These are phyloP conservation scores for Copidosoma floridanum DNA, from an alignment of 1,140 invertebrate genomes.

Conservation along the genomic window DNA sequence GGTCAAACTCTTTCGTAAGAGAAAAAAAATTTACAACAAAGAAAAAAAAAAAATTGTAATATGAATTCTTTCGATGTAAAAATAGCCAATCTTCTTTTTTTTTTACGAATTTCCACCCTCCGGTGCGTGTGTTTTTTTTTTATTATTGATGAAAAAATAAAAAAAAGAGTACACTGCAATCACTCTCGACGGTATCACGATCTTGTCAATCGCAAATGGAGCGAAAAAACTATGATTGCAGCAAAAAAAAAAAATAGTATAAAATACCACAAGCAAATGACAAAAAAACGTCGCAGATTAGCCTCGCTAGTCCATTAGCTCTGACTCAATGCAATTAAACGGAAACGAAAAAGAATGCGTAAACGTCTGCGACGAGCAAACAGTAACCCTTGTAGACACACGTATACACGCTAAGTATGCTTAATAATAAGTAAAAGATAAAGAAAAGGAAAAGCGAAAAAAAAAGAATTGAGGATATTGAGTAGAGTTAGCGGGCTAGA, in stretches of 20 bases:
- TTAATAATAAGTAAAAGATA: slow-evolving; percentile 11
- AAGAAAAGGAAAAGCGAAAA: too few species aligned
- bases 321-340: slow-evolving; percentile 15
- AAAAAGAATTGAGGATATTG: slow-evolving; percentile 18
- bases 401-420: slow-evolving; percentile 16
- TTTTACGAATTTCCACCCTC: slow-evolving; percentile 15
- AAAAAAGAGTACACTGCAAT: slow-evolving; percentile 5
- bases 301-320: slow-evolving; percentile 17
- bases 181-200: slow-evolving; percentile 20
- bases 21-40: slow-evolving; percentile 16
- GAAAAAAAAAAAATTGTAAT: slow-evolving; percentile 19
- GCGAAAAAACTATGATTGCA: not conserved
- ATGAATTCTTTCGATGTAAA: slow-evolving; percentile 6
- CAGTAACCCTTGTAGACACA: not conserved
- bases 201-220: slow-evolving; percentile 15
- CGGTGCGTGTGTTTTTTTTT: slow-evolving; percentile 18
- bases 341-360: not conserved
- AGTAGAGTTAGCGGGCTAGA: slow-evolving; percentile 23
- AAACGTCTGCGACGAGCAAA: slow-evolving; percentile 4
- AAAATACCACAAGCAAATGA: too few species aligned
- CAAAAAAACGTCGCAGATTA: slow-evolving; percentile 18
- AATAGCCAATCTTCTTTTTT: slow-evolving; percentile 10
- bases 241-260: not conserved
- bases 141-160: not conserved
- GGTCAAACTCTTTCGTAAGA: slow-evolving; percentile 18